phyloP scores from a whole-genome alignment of 2,797 vertebrate genomes.

The Lophius americanus region DNA sequence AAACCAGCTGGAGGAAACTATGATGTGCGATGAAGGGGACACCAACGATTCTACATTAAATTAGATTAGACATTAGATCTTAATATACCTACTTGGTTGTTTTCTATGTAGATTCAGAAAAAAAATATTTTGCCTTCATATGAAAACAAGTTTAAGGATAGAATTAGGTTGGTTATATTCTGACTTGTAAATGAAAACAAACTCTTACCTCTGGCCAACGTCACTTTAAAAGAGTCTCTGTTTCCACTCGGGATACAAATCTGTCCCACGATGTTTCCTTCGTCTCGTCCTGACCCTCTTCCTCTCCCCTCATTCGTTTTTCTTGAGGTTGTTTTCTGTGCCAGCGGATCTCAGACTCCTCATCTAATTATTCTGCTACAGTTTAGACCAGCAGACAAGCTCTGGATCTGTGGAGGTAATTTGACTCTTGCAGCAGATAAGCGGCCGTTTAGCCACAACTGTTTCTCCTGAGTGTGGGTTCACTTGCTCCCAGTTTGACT shows the following conservation, averaged over 20 bases:
- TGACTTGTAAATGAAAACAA: neutral
- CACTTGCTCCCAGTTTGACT: slow-evolving; percentile 48
- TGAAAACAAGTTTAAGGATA: neutral
- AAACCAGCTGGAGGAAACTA: too few species aligned
- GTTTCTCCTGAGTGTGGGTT: slow-evolving; percentile 31
- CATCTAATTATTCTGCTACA: slow-evolving; percentile 42
- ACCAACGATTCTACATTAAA: too few species aligned
- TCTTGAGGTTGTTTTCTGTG: slow-evolving; percentile 34
- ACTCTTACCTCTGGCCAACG: slow-evolving; percentile 48
- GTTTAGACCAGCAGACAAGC: slow-evolving; percentile 16
- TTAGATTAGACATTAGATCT: too few species aligned
- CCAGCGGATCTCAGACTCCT: slow-evolving; percentile 40
- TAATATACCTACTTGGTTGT: neutral
- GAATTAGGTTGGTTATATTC: neutral
- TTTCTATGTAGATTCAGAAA: neutral
- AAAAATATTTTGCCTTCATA: neutral
- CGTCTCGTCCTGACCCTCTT: slow-evolving; percentile 41
- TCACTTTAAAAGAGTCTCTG: slow-evolving; percentile 10
- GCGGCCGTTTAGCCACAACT: slow-evolving; percentile 24
- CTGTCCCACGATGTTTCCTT: slow-evolving; percentile 22
- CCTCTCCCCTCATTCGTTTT: slow-evolving; percentile 21
- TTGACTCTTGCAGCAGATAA: slow-evolving; percentile 44
- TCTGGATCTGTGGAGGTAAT: slow-evolving; percentile 39
- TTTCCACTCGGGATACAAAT: slow-evolving; percentile 36
- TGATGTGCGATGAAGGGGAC: too few species aligned